Percentiles rank a stretch among this genome's conserved stretches.
phyloP scores from a whole-genome alignment of 2,888 invertebrate species.

The Scaptomyza parva region DNA sequence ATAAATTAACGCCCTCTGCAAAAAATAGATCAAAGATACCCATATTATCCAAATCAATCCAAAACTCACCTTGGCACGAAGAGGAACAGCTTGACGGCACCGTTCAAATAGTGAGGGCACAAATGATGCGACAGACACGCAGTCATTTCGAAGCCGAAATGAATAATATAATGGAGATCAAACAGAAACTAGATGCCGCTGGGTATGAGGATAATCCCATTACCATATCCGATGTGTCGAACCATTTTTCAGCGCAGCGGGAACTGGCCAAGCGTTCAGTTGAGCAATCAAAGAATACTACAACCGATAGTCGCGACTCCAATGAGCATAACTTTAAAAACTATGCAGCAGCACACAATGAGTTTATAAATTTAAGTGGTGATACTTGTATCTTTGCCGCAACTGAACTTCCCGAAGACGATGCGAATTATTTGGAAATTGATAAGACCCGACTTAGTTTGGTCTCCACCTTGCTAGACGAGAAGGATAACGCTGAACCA shows the following conservation, averaged over 20 bases:
- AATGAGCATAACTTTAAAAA: slow-evolving; percentile 42
- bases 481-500: slow-evolving; percentile 27
- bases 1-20: background rate
- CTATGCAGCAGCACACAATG: slow-evolving; percentile 27
- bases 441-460: slow-evolving; percentile 69
- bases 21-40: slow-evolving; percentile 40
- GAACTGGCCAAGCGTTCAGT: slow-evolving; percentile 6
- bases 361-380: slow-evolving; percentile 52
- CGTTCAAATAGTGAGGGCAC: slow-evolving; percentile 44
- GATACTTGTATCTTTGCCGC: slow-evolving; percentile 54
- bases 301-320: slow-evolving; percentile 40
- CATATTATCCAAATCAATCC: slow-evolving; percentile 12
- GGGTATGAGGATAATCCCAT: slow-evolving; percentile 67
- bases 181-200: background rate
- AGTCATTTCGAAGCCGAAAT: slow-evolving; percentile 12
- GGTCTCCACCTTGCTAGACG: slow-evolving; percentile 65
- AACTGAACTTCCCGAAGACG: slow-evolving; percentile 16
- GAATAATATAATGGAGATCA: slow-evolving; percentile 1
- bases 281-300: slow-evolving; percentile 13
- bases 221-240: slow-evolving; percentile 75
- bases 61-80: slow-evolving; percentile 18
- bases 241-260: slow-evolving; percentile 52
- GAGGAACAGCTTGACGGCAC: slow-evolving; percentile 33
- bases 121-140: slow-evolving; percentile 23
- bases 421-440: slow-evolving; percentile 35